phyloP scores from a whole-genome alignment of 2,113 vertebrate species.

The Xiphias gladius region DNA sequence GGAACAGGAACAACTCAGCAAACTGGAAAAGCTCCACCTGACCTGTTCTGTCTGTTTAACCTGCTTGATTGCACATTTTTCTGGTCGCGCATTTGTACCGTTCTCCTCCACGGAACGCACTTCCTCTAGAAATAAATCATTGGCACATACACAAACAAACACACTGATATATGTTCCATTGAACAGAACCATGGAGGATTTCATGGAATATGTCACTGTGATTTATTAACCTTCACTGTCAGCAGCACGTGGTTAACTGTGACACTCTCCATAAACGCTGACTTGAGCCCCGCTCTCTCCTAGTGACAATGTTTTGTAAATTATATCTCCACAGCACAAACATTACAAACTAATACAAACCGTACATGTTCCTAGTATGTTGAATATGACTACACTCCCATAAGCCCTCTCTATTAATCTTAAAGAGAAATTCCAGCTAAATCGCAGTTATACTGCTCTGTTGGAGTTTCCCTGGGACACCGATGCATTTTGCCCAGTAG shows the following conservation, averaged over 20 bases:
- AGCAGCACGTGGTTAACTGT: background rate
- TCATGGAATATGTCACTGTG: background rate
- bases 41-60: background rate
- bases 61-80: slow-evolving; percentile 6
- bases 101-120: background rate
- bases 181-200: background rate
- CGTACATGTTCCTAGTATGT: background rate
- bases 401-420: background rate
- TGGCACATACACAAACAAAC: background rate
- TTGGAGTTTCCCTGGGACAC: slow-evolving; percentile 47
- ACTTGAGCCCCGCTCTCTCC: background rate
- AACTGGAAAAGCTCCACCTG: slow-evolving; percentile 50
- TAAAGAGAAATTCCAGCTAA: background rate
- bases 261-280: background rate
- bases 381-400: background rate
- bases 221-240: slow-evolving; percentile 17
- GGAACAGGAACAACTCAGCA: slow-evolving; percentile 40
- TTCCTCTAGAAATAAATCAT: background rate
- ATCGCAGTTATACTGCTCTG: slow-evolving; percentile 3
- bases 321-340: slow-evolving; percentile 11
- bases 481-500: slow-evolving; percentile 33
- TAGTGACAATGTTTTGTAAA: slow-evolving; percentile 24
- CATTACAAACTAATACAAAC: slow-evolving; percentile 8
- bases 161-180: background rate
- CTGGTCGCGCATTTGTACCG: background rate